Evolutionary conservation across 64 coral and sea anemone species (phyloP).

Genomic region (Dendrophyllia cribrosa): DNA sequence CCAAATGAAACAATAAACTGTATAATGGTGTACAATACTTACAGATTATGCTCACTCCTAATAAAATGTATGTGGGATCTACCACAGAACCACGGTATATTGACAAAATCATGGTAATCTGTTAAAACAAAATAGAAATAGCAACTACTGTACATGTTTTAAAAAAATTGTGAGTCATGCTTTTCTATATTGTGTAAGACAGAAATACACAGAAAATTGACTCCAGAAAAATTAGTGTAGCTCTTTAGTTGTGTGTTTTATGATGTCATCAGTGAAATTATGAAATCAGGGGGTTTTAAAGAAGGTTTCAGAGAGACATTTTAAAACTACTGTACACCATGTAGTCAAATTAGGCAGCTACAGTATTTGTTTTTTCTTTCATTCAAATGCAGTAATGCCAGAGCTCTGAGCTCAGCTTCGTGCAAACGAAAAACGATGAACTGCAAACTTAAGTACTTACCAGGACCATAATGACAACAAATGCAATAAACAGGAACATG

Average conservation of each 20-base stretch:
- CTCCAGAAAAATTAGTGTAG: too few species aligned
- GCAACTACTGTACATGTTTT: background rate
- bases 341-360: too few species aligned
- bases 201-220: background rate
- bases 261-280: too few species aligned
- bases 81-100: slow-evolving; percentile 59
- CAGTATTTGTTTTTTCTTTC: too few species aligned
- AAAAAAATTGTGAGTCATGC: background rate
- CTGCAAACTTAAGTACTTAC: slow-evolving; percentile 1
- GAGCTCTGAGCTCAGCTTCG: too few species aligned
- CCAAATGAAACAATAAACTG: too few species aligned
- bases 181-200: background rate
- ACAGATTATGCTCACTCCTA: slow-evolving; percentile 89
- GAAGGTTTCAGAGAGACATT: too few species aligned
- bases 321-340: too few species aligned
- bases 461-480: slow-evolving; percentile 77
- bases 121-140: background rate
- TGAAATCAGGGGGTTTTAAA: too few species aligned
- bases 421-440: background rate
- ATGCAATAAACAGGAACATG: slow-evolving; percentile 71
- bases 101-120: slow-evolving; percentile 83
- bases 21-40: slow-evolving; percentile 20
- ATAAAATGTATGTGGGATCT: slow-evolving; percentile 64
- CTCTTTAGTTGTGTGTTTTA: too few species aligned
- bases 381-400: too few species aligned